phyloP scores from a whole-genome alignment of 2,797 vertebrate genomes.

The Syngnathus rostellatus region DNA sequence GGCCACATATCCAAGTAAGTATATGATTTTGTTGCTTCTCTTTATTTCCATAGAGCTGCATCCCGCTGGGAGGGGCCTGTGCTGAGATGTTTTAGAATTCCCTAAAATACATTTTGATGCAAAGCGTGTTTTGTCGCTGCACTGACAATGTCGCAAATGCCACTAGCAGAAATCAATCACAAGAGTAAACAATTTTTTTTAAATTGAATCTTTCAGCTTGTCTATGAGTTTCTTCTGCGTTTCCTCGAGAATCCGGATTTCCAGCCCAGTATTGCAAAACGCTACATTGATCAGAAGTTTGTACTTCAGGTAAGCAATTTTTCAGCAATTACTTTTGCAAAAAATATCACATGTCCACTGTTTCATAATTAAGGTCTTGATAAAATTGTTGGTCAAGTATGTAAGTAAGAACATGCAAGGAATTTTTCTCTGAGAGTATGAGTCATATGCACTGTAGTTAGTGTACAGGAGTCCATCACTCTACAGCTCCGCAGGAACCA shows the following conservation, averaged over 20 bases:
- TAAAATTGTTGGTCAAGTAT: not conserved
- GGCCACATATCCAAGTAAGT: constrained; percentile 93
- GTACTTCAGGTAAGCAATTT: constrained; percentile 85
- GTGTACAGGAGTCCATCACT: not conserved
- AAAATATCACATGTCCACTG: not conserved
- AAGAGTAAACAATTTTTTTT: not conserved
- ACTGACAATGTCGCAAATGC: not conserved
- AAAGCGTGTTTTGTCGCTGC: not conserved
- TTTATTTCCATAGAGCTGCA: not conserved
- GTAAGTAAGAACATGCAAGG: no score
- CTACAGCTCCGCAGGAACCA: constrained; percentile 28
- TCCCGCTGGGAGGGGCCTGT: not conserved
- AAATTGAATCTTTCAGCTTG: constrained; percentile 73
- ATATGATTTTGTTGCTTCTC: not conserved
- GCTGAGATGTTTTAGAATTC: not conserved
- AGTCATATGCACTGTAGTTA: constrained; percentile 17
- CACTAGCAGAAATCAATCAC: not conserved
- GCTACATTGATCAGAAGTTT: constrained; percentile 96
- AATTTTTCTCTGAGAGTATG: no score
- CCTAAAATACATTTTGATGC: not conserved
- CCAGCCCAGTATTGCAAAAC: constrained; percentile 91
- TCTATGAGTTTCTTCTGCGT: constrained; percentile 95
- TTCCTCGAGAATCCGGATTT: constrained; percentile 98
- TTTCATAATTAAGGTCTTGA: not conserved
- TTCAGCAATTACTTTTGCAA: not conserved